phyloP scores from a whole-genome alignment of 2,113 vertebrate species.

The Lontra canadensis region DNA sequence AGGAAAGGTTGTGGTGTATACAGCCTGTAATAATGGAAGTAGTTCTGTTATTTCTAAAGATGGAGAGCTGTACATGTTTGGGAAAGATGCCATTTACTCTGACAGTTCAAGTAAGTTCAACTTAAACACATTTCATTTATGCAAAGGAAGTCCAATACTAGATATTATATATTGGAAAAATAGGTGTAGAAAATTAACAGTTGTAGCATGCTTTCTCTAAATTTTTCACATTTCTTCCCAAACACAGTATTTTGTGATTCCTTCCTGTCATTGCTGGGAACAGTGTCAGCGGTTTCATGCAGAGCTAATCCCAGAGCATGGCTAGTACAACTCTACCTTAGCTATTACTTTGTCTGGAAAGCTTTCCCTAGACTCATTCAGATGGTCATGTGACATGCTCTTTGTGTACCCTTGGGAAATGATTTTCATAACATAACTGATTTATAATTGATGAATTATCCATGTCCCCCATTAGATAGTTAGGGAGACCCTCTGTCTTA shows the following conservation, averaged over 20 bases:
- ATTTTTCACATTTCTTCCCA: background rate
- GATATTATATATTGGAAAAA: background rate
- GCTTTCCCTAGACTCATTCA: background rate
- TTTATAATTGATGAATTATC: background rate
- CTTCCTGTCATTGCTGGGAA: background rate
- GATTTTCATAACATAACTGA: background rate
- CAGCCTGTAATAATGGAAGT: conserved; percentile 98
- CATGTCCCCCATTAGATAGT: background rate
- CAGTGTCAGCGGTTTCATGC: background rate
- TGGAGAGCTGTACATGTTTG: conserved; percentile 99
- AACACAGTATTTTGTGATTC: background rate
- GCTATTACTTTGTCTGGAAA: background rate
- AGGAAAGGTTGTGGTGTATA: conserved; percentile 95
- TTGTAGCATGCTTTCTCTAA: background rate
- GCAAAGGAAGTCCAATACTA: background rate
- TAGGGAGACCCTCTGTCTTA: background rate
- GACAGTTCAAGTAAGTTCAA: conserved; percentile 95
- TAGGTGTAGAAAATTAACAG: conserved; percentile 11
- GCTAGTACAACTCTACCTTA: background rate
- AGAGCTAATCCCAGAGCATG: background rate
- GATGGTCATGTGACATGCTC: background rate
- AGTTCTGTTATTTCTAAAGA: conserved; percentile 99
- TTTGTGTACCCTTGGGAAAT: background rate
- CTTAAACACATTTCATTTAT: background rate
- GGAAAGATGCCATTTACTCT: conserved; percentile 99